Evolutionary conservation across 2,113 vertebrate species (phyloP).

Genomic region (Sialia sialis): DNA sequence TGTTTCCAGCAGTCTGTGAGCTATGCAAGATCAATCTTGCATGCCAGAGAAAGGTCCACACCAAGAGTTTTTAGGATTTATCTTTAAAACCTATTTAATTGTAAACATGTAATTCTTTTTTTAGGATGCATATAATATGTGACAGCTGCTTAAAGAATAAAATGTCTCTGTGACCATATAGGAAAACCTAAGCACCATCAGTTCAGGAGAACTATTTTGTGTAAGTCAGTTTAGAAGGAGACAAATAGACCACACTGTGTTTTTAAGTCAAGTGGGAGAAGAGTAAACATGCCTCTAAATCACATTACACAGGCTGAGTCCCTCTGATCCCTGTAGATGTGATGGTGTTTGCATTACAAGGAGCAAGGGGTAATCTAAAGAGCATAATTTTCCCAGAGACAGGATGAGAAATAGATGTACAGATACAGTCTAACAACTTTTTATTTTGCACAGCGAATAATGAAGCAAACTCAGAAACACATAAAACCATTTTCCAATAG

Average conservation of each 20-base stretch:
- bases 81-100: background rate
- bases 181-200: background rate
- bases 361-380: background rate
- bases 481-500: background rate
- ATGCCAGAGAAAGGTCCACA: background rate
- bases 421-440: background rate
- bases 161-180: background rate
- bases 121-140: background rate
- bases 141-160: background rate
- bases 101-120: background rate
- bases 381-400: background rate
- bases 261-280: background rate
- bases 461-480: background rate
- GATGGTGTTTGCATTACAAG: background rate
- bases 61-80: background rate
- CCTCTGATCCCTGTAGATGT: background rate
- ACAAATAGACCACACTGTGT: background rate
- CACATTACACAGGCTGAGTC: background rate
- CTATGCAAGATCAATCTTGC: background rate
- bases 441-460: background rate
- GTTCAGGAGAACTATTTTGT: background rate
- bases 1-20: background rate
- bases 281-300: background rate
- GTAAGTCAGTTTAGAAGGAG: background rate
- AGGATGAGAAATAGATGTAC: background rate